Evolutionary conservation across 2,888 invertebrate genomes (phyloP).

Genomic region (Eutolmus rufibarbis): DNA sequence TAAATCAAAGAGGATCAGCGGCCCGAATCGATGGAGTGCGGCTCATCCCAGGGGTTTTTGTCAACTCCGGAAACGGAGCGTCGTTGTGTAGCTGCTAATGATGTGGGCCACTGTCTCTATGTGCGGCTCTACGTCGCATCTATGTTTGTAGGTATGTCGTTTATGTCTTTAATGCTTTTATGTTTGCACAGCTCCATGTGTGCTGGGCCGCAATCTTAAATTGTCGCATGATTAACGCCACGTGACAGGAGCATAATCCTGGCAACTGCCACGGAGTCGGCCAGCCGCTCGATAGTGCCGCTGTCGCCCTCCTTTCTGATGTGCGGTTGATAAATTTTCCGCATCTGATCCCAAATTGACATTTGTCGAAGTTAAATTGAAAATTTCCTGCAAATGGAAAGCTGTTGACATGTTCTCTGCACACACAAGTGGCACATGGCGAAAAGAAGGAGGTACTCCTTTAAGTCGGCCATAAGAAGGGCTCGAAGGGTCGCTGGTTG

Average conservation of each 20-base stretch:
- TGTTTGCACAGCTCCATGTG: not conserved
- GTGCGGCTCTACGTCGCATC: not conserved
- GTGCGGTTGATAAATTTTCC: conserved; percentile 38
- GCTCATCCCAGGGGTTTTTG: conserved; percentile 7
- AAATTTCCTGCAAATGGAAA: conserved; percentile 31
- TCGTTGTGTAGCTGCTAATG: not conserved
- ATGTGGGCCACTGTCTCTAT: not conserved
- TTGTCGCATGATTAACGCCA: conserved; percentile 29
- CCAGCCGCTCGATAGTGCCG: not conserved
- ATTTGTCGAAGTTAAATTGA: conserved; percentile 38
- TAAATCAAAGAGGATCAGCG: conserved; percentile 39
- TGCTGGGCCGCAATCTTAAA: not conserved
- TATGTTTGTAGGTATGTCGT: not conserved
- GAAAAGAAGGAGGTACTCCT: not conserved
- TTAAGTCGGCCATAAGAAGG: not conserved
- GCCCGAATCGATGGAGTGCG: conserved; percentile 2
- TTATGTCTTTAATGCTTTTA: not conserved
- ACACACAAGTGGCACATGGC: conserved; percentile 4
- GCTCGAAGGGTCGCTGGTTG: not conserved
- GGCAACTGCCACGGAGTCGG: not conserved
- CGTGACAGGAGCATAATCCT: conserved; percentile 29
- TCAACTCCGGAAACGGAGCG: not conserved
- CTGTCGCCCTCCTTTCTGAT: not conserved
- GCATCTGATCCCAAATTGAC: conserved; percentile 40
- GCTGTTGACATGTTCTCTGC: not conserved